Percentiles rank a stretch among this genome's conserved stretches.
phyloP scores from a whole-genome alignment of 2,113 vertebrate genomes.

The Petrocephalus zakoni region DNA sequence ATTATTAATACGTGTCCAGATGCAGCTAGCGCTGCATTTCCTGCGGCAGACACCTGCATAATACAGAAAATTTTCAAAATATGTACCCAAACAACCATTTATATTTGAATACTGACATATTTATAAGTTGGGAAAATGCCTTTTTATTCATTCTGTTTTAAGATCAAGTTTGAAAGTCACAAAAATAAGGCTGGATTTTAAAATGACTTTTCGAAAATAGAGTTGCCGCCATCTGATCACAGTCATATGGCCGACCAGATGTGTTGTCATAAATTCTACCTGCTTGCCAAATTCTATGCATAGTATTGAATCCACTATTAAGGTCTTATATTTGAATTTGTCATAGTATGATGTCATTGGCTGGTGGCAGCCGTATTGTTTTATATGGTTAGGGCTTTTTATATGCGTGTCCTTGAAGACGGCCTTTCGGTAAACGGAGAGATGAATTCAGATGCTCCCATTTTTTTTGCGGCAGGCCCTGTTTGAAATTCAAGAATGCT shows the following conservation, averaged over 20 bases:
- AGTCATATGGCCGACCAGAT: neutral
- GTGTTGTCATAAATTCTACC: neutral
- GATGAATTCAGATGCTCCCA: neutral
- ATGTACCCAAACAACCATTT: neutral
- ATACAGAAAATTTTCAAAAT: neutral
- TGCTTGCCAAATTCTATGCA: constrained; percentile 7
- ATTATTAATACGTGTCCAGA: neutral
- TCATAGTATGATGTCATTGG: neutral
- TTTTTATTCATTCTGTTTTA: neutral
- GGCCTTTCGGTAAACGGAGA: neutral
- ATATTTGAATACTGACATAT: neutral
- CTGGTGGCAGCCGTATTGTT: neutral
- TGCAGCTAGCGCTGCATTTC: neutral
- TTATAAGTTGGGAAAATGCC: neutral
- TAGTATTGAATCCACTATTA: neutral
- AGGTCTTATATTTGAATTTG: neutral
- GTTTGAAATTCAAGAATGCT: constrained; percentile 11
- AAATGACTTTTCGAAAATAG: constrained; percentile 2
- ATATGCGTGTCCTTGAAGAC: neutral
- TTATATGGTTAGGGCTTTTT: neutral
- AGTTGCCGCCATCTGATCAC: neutral
- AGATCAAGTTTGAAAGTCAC: neutral
- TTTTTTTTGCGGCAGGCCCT: neutral
- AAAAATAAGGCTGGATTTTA: neutral
- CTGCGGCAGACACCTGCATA: neutral